Percentiles rank a stretch among this genome's conserved stretches.
Evolutionary conservation across 2,113 vertebrate genomes (phyloP).

Genomic region (Myotis lucifugus): DNA sequence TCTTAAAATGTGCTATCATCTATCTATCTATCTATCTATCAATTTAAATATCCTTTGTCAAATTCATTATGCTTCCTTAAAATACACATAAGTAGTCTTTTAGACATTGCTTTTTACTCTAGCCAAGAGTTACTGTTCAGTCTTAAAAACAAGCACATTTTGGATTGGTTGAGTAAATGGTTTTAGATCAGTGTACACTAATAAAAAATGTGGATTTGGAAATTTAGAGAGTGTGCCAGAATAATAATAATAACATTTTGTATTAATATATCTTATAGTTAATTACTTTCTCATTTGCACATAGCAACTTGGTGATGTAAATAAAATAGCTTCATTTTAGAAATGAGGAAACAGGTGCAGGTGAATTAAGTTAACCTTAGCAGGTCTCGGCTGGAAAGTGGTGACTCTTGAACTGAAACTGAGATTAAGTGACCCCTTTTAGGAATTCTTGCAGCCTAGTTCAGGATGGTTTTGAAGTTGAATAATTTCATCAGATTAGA

Average conservation of each 20-base stretch:
- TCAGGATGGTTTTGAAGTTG: conserved; percentile 33
- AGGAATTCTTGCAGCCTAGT: background rate
- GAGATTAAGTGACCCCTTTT: background rate
- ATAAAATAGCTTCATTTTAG: background rate
- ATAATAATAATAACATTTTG: background rate
- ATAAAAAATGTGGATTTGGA: background rate
- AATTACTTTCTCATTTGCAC: background rate
- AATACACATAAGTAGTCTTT: background rate
- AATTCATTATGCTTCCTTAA: conserved; percentile 8
- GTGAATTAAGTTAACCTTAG: background rate
- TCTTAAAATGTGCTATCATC: background rate
- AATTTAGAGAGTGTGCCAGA: background rate
- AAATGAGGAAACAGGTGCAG: background rate
- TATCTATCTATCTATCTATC: too few relatives aligned
- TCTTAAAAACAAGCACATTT: conserved; percentile 10
- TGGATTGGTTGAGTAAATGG: conserved; percentile 31
- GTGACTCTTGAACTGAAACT: background rate
- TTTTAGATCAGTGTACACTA: conserved; percentile 4
- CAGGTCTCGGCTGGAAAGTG: background rate
- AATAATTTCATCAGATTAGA: background rate
- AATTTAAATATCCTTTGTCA: conserved; percentile 29
- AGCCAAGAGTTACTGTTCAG: conserved; percentile 5
- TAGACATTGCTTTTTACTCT: background rate
- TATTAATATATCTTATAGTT: background rate
- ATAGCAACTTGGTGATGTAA: background rate